These are phyloP conservation scores for Tachysurus vachellii DNA, from an alignment of 2,113 vertebrate species.

Conservation along the genomic window DNA sequence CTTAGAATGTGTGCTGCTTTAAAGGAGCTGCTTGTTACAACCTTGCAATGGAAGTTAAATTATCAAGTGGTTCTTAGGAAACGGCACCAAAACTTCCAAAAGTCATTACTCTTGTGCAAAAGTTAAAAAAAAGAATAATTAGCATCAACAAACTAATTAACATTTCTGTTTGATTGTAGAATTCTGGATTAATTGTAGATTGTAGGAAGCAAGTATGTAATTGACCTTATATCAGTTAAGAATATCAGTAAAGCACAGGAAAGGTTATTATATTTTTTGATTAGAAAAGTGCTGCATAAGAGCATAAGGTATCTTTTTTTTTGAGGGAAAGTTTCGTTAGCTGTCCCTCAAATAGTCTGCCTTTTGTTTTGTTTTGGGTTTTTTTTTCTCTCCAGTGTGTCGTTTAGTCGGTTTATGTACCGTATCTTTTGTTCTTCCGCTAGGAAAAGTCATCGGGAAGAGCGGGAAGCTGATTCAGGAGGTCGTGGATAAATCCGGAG, in stretches of 20 bases:
- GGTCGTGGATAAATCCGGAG: constrained; percentile 97
- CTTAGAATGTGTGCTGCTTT: no score
- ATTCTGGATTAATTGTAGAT: no score
- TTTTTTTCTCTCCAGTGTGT: not conserved
- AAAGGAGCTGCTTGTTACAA: no score
- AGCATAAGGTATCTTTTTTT: not conserved
- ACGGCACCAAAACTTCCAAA: no score
- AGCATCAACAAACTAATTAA: no score
- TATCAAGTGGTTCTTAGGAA: not conserved
- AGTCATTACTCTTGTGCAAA: not conserved
- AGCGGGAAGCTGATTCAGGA: constrained; percentile 99
- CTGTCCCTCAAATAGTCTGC: not conserved
- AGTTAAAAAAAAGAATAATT: not conserved
- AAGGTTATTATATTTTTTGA: not conserved
- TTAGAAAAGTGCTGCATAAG: not conserved
- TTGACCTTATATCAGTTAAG: no score
- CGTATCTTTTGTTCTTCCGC: constrained; percentile 3
- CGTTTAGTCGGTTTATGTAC: not conserved
- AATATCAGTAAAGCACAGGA: not conserved
- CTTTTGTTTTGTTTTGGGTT: not conserved
- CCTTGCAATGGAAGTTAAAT: no score
- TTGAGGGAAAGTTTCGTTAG: not conserved
- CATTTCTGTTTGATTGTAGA: no score
- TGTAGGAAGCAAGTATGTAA: no score
- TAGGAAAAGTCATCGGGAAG: constrained; percentile 98